Percentiles rank a stretch among this genome's conserved stretches.
Evolutionary conservation across 2,113 vertebrate species (phyloP).

Genomic region (Chlorodrepanis virens): DNA sequence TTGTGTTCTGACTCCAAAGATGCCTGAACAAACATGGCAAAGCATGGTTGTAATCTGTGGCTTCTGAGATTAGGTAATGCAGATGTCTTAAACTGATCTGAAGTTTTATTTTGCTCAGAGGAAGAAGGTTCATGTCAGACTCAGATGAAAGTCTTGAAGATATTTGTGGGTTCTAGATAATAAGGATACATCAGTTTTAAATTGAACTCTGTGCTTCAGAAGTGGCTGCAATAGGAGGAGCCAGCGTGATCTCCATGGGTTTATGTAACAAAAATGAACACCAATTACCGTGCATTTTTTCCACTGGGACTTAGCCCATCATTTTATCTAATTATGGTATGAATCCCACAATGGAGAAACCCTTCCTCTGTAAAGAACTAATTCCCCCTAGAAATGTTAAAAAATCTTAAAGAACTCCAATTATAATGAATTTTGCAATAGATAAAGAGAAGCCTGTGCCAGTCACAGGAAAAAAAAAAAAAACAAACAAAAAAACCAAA

Average conservation of each 20-base stretch:
- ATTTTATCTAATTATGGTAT: conserved; percentile 70
- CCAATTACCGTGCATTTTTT: conserved; percentile 59
- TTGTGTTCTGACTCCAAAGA: not conserved
- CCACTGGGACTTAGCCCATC: conserved; percentile 37
- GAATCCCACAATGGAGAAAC: conserved; percentile 53
- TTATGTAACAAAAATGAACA: conserved; percentile 62
- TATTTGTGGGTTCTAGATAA: conserved; percentile 15
- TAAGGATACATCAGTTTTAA: conserved; percentile 9
- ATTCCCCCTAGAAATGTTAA: conserved; percentile 53
- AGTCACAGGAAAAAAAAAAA: not conserved
- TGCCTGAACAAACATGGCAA: not conserved
- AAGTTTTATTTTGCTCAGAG: not conserved
- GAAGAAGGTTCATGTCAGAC: not conserved
- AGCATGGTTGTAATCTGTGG: not conserved
- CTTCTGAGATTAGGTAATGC: not conserved
- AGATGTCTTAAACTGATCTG: not conserved
- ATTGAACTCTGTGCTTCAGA: not conserved
- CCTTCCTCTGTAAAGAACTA: conserved; percentile 38
- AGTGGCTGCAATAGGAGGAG: conserved; percentile 21
- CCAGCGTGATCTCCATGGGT: conserved; percentile 15
- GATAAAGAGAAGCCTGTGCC: not conserved
- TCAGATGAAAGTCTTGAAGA: not conserved
- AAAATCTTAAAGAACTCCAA: conserved; percentile 35
- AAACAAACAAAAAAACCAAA: not conserved
- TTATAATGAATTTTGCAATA: conserved; percentile 58